Evolutionary conservation across 1,140 invertebrate species (phyloP).

Genomic region (Lineus longissimus): DNA sequence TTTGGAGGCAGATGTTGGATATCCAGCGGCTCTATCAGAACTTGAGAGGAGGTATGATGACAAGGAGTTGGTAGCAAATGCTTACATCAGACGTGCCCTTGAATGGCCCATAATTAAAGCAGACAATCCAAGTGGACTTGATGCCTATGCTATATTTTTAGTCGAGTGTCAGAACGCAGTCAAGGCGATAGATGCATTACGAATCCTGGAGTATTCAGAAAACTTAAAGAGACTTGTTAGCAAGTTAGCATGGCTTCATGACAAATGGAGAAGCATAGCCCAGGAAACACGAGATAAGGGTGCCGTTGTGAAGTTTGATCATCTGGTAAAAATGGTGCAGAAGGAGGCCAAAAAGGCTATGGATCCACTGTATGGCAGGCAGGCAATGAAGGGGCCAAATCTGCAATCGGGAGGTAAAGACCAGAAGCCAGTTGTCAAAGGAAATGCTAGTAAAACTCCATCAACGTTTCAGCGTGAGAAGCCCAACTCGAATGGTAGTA

Average conservation of each 20-base stretch:
- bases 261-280: constrained; percentile 24
- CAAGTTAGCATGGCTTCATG: background rate
- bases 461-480: background rate
- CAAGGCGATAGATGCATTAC: constrained; percentile 8
- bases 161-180: constrained; percentile 14
- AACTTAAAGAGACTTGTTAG: constrained; percentile 12
- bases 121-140: constrained; percentile 16
- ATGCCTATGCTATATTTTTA: constrained; percentile 18
- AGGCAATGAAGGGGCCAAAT: too few species aligned
- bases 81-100: constrained; percentile 18
- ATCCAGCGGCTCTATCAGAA: constrained; percentile 10
- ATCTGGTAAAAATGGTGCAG: background rate
- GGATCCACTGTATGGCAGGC: background rate
- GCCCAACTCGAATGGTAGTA: background rate
- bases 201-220: constrained; percentile 14
- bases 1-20: constrained; percentile 13
- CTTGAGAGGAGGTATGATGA: constrained; percentile 19
- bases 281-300: background rate
- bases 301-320: background rate
- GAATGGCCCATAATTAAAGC: constrained; percentile 12
- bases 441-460: too few species aligned
- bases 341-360: background rate
- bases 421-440: too few species aligned
- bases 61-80: constrained; percentile 15
- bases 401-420: too few species aligned